phyloP scores from a whole-genome alignment of 2,888 invertebrate genomes.

The Lasius fuliginosus region DNA sequence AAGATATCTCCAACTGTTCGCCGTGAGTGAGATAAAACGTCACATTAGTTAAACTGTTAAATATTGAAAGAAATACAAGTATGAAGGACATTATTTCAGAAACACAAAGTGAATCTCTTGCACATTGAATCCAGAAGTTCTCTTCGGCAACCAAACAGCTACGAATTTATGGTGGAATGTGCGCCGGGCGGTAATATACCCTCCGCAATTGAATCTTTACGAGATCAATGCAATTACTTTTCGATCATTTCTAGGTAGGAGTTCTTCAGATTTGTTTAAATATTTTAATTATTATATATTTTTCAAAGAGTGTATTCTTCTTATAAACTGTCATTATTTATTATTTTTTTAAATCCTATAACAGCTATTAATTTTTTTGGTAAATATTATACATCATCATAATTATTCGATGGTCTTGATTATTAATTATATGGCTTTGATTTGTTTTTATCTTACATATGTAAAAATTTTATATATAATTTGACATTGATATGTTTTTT shows the following conservation, averaged over 20 bases:
- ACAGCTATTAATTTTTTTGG: background rate
- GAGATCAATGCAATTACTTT: conserved; percentile 91
- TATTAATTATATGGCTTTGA: no score
- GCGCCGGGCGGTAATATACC: conserved; percentile 93
- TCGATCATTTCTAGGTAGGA: conserved; percentile 92
- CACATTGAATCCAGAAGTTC: conserved; percentile 98
- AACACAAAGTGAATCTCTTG: conserved; percentile 91
- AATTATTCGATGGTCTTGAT: background rate
- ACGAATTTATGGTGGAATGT: conserved; percentile 98
- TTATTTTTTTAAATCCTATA: background rate
- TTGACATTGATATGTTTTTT: no score
- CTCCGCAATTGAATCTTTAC: conserved; percentile 92
- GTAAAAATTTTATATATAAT: no score
- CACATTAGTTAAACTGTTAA: background rate
- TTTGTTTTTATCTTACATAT: no score
- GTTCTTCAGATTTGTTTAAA: background rate
- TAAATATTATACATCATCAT: background rate
- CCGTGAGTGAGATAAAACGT: conserved; percentile 87
- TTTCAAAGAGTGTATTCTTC: background rate
- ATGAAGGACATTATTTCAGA: conserved; percentile 74
- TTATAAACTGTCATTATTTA: background rate
- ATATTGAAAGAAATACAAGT: background rate
- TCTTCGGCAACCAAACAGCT: conserved; percentile 91
- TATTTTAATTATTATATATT: background rate
- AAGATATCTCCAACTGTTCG: conserved; percentile 95